A percentile compares a stretch with the other conserved stretches of the same genome.
phyloP scores from a whole-genome alignment of 2,888 invertebrate genomes.

The Dermolepida albohirtum region DNA sequence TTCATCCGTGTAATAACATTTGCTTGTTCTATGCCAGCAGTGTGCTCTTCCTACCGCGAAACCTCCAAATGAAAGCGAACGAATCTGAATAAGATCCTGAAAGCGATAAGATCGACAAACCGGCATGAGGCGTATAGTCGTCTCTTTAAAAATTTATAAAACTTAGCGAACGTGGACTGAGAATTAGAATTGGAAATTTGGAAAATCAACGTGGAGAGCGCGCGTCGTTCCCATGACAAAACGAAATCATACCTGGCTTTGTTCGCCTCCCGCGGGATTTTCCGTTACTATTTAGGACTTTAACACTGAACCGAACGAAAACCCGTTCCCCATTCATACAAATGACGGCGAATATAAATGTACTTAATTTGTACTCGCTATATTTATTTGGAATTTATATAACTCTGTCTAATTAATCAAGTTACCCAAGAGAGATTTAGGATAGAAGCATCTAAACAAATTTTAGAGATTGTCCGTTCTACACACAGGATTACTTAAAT shows the following conservation, averaged over 20 bases:
- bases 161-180: conserved; percentile 16
- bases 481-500: too few relatives aligned
- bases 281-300: conserved; percentile 2
- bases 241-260: background rate
- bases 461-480: too few relatives aligned
- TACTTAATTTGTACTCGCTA: too few relatives aligned
- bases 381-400: too few relatives aligned
- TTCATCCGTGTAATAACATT: too few relatives aligned
- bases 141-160: conserved; percentile 29
- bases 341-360: too few relatives aligned
- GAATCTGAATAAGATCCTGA: conserved; percentile 16
- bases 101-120: conserved; percentile 23
- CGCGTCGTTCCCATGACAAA: background rate
- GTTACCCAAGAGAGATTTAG: too few relatives aligned
- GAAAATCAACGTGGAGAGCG: conserved; percentile 3
- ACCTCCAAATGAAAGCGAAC: conserved; percentile 21
- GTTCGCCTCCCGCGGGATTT: background rate
- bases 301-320: too few relatives aligned
- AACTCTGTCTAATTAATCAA: too few relatives aligned
- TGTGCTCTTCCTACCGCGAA: background rate
- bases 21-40: too few relatives aligned
- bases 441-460: too few relatives aligned
- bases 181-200: conserved; percentile 29
- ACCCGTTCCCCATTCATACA: too few relatives aligned
- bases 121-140: conserved; percentile 8